Conservation (phyloP, 1,140 invertebrate genomes). For the Archegozetes longisetosus region DNA sequence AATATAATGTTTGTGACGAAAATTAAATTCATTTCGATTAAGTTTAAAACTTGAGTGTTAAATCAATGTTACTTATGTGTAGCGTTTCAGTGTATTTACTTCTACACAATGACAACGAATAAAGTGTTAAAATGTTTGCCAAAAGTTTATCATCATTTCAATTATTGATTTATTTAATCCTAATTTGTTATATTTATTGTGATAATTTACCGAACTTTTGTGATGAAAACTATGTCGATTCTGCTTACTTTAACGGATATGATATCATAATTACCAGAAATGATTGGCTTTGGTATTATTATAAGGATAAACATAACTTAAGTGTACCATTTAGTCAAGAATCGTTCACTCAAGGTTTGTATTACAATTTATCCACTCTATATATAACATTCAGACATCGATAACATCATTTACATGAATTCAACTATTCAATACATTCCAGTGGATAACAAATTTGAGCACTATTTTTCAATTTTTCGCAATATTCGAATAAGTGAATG, state of each 20-base stretch:
- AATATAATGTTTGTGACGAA: too few species aligned
- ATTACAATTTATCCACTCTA: neutral
- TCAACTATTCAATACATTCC: neutral
- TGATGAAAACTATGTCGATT: slow-evolving; percentile 8
- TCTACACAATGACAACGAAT: neutral
- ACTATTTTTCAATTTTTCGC: neutral
- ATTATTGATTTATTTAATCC: neutral
- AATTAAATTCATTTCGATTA: neutral
- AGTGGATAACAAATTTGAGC: neutral
- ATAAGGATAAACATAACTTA: slow-evolving; percentile 6
- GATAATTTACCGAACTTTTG: slow-evolving; percentile 6
- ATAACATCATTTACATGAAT: neutral
- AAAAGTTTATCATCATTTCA: neutral
- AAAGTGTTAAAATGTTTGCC: neutral
- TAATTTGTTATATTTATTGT: neutral
- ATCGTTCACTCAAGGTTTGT: slow-evolving; percentile 12
- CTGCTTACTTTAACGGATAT: slow-evolving; percentile 11
- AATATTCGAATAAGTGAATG: neutral
- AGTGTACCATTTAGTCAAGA: slow-evolving; percentile 2
- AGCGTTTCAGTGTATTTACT: neutral
- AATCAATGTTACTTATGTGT: neutral
- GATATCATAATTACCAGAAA: slow-evolving; percentile 8
- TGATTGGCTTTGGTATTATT: slow-evolving; percentile 10
- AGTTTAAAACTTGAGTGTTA: neutral
- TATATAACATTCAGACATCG: neutral